Conservation (phyloP, 2,888 invertebrate genomes). For the Protonemura montana region DNA sequence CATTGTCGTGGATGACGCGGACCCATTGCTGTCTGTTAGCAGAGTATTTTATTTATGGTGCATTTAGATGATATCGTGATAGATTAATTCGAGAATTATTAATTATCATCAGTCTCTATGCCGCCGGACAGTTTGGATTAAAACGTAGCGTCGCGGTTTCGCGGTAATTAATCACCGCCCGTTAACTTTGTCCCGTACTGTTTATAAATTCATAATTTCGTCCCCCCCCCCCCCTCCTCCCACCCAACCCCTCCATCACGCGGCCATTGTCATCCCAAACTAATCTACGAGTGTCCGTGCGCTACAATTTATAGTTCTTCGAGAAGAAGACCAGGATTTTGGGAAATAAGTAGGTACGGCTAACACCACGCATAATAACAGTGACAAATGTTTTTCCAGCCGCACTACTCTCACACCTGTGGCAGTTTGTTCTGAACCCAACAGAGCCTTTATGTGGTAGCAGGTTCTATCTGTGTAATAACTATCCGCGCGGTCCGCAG, state of each 20-base stretch:
- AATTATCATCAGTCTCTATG: not conserved
- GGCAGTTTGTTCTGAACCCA: not conserved
- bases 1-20: not conserved
- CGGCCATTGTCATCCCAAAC: not conserved
- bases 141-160: not conserved
- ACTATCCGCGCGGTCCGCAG: no score
- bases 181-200: not conserved
- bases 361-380: not conserved
- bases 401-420: not conserved
- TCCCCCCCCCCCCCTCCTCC: not conserved
- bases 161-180: not conserved
- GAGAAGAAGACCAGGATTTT: not conserved
- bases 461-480: no score
- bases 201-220: not conserved
- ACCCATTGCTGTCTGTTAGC: not conserved
- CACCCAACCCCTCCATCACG: not conserved
- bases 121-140: not conserved
- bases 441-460: not conserved
- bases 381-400: not conserved
- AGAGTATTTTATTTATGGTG: not conserved
- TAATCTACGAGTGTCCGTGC: not conserved
- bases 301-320: not conserved
- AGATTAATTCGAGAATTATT: not conserved
- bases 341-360: not conserved
- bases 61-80: not conserved